phyloP scores from a whole-genome alignment of 2,113 vertebrate genomes.

The Pithys albifrons region DNA sequence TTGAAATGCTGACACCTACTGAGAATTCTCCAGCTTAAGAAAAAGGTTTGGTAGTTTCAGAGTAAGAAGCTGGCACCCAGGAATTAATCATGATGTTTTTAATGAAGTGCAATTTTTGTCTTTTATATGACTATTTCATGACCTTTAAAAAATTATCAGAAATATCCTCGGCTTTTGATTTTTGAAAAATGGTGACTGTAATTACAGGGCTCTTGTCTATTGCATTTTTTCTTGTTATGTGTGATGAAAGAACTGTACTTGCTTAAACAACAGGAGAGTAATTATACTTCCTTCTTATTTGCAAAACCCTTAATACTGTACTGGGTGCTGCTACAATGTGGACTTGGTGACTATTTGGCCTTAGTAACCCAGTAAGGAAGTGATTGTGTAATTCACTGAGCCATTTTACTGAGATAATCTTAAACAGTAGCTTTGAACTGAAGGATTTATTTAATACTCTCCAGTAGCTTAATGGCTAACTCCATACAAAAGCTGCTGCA shows the following conservation, averaged over 20 bases:
- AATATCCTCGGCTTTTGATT: constrained; percentile 13
- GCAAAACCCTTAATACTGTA: not conserved
- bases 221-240: not conserved
- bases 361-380: not conserved
- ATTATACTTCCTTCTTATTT: not conserved
- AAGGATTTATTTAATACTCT: not conserved
- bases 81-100: not conserved
- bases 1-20: not conserved
- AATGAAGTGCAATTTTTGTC: constrained; percentile 9
- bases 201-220: not conserved
- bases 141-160: constrained; percentile 15
- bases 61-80: not conserved
- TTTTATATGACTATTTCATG: constrained; percentile 26
- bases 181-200: not conserved
- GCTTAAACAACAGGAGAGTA: not conserved
- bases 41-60: not conserved
- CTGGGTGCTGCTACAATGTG: not conserved
- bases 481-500: not conserved
- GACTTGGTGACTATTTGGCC: not conserved
- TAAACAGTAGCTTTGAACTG: not conserved
- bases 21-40: not conserved
- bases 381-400: not conserved
- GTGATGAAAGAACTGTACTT: constrained; percentile 10
- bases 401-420: not conserved
- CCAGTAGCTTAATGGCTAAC: not conserved